phyloP scores from a whole-genome alignment of 2,113 vertebrate genomes.

The Hippocampus abdominalis region DNA sequence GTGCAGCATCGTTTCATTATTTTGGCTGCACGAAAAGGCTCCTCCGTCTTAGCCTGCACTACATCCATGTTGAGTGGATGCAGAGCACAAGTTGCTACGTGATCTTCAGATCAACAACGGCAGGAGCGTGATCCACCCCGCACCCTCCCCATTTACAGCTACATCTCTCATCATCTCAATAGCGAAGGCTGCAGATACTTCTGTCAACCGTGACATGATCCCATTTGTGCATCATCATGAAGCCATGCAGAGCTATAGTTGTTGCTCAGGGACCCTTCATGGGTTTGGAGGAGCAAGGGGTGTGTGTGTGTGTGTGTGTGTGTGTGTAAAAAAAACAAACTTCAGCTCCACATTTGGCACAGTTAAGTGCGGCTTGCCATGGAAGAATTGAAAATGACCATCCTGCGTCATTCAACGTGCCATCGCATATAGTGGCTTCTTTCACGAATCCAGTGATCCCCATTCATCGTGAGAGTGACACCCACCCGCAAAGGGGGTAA shows the following conservation, averaged over 20 bases:
- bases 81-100: constrained; percentile 1
- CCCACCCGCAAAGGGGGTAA: neutral
- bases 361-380: neutral
- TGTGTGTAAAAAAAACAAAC: neutral
- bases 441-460: neutral
- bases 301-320: too few relatives aligned
- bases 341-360: neutral
- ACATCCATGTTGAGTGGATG: neutral
- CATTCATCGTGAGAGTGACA: neutral
- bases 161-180: neutral
- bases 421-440: neutral
- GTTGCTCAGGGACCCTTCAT: neutral
- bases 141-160: neutral
- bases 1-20: neutral
- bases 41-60: neutral
- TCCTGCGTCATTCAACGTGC: neutral
- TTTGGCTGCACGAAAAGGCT: neutral
- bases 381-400: neutral
- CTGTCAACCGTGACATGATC: neutral
- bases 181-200: neutral
- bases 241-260: neutral
- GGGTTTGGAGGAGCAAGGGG: neutral
- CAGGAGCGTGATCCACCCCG: neutral
- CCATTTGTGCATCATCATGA: neutral
- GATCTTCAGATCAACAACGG: neutral